phyloP scores from a whole-genome alignment of 2,797 vertebrate species.

The Astyanax mexicanus region DNA sequence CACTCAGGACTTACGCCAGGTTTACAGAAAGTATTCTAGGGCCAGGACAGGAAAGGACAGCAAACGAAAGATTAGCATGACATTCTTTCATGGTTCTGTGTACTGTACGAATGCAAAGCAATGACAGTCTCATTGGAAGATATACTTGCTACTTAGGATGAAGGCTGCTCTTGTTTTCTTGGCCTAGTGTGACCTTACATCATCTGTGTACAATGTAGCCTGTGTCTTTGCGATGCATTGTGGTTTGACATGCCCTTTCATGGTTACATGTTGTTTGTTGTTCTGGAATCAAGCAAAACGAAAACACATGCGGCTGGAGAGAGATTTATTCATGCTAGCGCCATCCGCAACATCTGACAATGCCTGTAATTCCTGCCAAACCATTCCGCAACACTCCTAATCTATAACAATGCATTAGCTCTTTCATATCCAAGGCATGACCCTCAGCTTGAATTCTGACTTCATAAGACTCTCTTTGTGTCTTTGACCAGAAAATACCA shows the following conservation, averaged over 20 bases:
- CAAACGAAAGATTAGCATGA: not conserved
- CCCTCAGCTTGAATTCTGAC: constrained; percentile 45
- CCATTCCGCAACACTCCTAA: constrained; percentile 61
- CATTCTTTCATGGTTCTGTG: constrained; percentile 14
- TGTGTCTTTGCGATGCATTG: constrained; percentile 70
- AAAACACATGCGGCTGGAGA: constrained; percentile 72
- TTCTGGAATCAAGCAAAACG: constrained; percentile 71
- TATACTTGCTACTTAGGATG: constrained; percentile 55
- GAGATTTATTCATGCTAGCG: constrained; percentile 64
- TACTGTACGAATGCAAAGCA: constrained; percentile 15
- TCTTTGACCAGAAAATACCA: constrained; percentile 45
- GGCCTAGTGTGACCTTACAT: constrained; percentile 53
- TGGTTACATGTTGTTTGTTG: constrained; percentile 75
- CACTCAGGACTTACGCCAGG: not conserved
- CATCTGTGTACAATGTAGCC: constrained; percentile 70
- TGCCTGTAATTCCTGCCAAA: constrained; percentile 56
- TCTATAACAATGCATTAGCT: constrained; percentile 63
- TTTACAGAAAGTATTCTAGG: not conserved
- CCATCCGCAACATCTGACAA: constrained; percentile 55
- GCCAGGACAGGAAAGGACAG: not conserved
- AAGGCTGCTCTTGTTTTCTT: constrained; percentile 65
- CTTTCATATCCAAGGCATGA: constrained; percentile 60
- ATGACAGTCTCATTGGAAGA: constrained; percentile 57
- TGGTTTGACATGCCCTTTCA: constrained; percentile 71
- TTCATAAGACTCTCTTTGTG: constrained; percentile 58